Percentiles rank a stretch among this genome's conserved stretches.
Evolutionary conservation across 92 coral and sea anemone species (phyloP).

Genomic region (Siderastrea radians): DNA sequence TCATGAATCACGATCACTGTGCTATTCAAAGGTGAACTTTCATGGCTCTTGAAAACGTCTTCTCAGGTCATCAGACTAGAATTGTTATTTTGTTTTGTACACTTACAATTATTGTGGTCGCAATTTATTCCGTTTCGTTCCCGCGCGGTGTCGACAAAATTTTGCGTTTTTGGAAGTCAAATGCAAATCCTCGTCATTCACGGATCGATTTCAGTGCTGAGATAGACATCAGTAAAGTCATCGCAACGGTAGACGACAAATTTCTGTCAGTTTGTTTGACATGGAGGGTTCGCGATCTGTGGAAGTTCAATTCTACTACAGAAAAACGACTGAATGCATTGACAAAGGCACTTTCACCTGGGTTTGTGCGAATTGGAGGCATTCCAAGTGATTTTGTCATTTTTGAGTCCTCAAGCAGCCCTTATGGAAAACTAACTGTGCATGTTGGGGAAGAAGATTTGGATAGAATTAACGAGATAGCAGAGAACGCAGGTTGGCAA

Average conservation of each 20-base stretch:
- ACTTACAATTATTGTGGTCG: too few species aligned
- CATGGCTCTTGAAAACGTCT: too few species aligned
- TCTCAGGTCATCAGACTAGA: too few species aligned
- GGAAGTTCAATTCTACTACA: slow-evolving; percentile 68
- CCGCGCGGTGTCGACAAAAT: too few species aligned
- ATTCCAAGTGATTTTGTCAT: slow-evolving; percentile 74
- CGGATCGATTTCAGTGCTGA: not conserved
- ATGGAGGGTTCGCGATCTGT: slow-evolving; percentile 62
- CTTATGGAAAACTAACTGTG: not conserved
- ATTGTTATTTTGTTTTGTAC: too few species aligned
- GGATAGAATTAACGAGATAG: slow-evolving; percentile 77
- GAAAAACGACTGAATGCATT: slow-evolving; percentile 66
- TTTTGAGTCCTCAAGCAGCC: slow-evolving; percentile 8
- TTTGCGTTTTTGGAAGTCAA: too few species aligned
- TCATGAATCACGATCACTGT: too few species aligned
- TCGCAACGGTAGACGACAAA: slow-evolving; percentile 64
- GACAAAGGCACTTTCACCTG: slow-evolving; percentile 83
- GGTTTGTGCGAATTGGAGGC: slow-evolving; percentile 88
- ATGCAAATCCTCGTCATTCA: too few species aligned
- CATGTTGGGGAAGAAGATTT: slow-evolving; percentile 69
- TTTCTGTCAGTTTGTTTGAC: slow-evolving; percentile 81
- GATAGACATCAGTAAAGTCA: slow-evolving; percentile 26
- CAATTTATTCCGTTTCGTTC: too few species aligned
- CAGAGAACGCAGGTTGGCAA: slow-evolving; percentile 64
- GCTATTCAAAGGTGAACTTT: too few species aligned